A percentile compares a stretch with the other conserved stretches of the same genome.
These are phyloP conservation scores for Synergus itoensis DNA, from an alignment of 2,888 invertebrate genomes.

Conservation along the genomic window DNA sequence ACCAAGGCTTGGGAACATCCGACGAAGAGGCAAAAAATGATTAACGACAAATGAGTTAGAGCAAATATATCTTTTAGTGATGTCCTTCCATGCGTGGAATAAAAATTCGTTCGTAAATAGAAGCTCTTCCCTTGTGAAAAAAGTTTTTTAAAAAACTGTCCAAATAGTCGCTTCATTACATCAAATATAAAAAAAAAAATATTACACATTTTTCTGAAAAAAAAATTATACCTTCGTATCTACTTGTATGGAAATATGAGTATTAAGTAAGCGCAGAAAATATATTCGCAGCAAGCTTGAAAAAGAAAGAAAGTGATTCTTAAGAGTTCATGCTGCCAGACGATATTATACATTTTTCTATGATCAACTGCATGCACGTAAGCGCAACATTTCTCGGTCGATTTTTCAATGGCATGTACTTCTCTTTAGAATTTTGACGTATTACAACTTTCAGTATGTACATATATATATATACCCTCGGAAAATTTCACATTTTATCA, in stretches of 20 bases:
- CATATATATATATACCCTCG: not conserved
- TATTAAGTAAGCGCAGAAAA: not conserved
- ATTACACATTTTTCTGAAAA: not conserved
- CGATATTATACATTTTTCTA: constrained; percentile 6
- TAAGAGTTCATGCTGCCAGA: not conserved
- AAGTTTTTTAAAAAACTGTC: too few species aligned
- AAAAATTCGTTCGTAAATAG: too few species aligned
- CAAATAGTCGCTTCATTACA: too few species aligned
- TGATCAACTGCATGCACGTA: not conserved
- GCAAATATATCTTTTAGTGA: not conserved
- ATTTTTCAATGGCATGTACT: not conserved
- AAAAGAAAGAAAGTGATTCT: not conserved
- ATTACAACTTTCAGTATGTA: not conserved
- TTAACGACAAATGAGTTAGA: not conserved
- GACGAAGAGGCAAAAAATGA: not conserved
- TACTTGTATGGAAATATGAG: not conserved
- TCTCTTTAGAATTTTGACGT: not conserved
- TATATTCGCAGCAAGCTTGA: not conserved
- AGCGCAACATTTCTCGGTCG: constrained; percentile 23
- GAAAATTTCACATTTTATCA: too few species aligned
- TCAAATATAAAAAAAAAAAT: not conserved
- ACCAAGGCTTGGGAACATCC: not conserved
- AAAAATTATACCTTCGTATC: not conserved
- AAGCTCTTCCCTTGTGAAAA: too few species aligned
- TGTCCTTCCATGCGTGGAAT: too few species aligned